Percentiles rank a stretch among this genome's conserved stretches.
These are phyloP conservation scores for Lasioglossum albipes DNA, from an alignment of 1,140 invertebrate genomes.

Conservation along the genomic window DNA sequence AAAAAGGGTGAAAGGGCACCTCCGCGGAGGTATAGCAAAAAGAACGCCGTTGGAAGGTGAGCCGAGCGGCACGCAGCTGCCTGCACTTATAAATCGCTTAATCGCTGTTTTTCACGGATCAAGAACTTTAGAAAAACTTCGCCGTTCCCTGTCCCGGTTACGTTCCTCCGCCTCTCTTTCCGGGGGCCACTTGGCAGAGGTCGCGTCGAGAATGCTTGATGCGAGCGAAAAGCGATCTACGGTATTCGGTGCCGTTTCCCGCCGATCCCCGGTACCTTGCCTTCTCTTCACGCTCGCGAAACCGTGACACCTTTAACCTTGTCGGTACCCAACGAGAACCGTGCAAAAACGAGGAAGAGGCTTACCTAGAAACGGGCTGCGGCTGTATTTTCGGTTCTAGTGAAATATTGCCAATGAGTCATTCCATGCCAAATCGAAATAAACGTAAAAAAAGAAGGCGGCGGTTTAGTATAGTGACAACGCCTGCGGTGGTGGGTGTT, in stretches of 20 bases:
- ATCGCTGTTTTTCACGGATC: slow-evolving; percentile 75
- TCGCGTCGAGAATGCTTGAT: slow-evolving; percentile 66
- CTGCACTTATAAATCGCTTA: slow-evolving; percentile 70
- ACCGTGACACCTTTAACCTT: slow-evolving; percentile 22
- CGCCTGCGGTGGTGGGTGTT: too few relatives aligned
- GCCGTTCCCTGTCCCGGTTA: slow-evolving; percentile 24
- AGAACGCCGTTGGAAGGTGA: background rate
- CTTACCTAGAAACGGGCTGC: too few relatives aligned
- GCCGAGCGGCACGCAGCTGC: slow-evolving; percentile 10
- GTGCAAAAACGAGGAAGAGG: too few relatives aligned
- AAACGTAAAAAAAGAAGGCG: too few relatives aligned
- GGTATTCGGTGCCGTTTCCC: slow-evolving; percentile 16
- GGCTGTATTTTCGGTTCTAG: too few relatives aligned
- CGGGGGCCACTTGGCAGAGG: slow-evolving; percentile 14
- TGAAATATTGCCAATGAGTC: too few relatives aligned
- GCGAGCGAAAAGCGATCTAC: slow-evolving; percentile 54
- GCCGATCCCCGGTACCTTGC: slow-evolving; percentile 35
- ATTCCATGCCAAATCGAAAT: too few relatives aligned
- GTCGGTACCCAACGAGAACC: background rate
- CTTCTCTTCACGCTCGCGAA: slow-evolving; percentile 55
- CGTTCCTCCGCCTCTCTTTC: slow-evolving; percentile 13
- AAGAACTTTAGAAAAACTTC: slow-evolving; percentile 67
- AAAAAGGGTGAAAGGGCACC: slow-evolving; percentile 15
- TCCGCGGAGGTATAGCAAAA: background rate
- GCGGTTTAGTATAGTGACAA: too few relatives aligned